These are phyloP conservation scores for Dryocosmus kuriphilus DNA, from an alignment of 2,888 invertebrate species.

Conservation along the genomic window DNA sequence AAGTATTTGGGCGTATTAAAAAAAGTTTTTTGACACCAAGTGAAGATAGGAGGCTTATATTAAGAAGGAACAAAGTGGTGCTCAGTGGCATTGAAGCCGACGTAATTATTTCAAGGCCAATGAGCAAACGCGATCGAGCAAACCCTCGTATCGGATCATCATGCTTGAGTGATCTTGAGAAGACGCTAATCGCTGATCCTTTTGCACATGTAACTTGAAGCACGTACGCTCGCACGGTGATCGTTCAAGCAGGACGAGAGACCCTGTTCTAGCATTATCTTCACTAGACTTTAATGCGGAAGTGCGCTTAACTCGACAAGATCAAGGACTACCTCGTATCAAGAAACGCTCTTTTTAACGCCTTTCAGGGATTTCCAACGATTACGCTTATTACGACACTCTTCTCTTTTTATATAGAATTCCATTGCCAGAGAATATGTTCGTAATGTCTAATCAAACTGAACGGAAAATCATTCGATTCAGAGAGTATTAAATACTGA, in stretches of 20 bases:
- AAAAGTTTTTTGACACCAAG: not conserved
- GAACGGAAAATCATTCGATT: not conserved
- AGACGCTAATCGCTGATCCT: conserved; percentile 69
- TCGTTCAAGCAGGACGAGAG: conserved; percentile 31
- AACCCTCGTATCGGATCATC: conserved; percentile 72
- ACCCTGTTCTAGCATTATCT: conserved; percentile 35
- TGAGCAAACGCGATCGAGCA: conserved; percentile 70
- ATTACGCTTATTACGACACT: not conserved
- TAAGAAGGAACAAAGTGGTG: conserved; percentile 48
- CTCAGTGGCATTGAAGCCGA: conserved; percentile 55
- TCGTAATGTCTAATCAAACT: not conserved
- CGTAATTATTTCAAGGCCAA: conserved; percentile 72
- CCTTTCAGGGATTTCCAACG: not conserved
- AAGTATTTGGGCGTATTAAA: too few relatives aligned
- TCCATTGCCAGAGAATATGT: not conserved
- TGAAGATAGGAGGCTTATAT: not conserved
- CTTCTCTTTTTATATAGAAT: not conserved
- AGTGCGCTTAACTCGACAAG: conserved; percentile 42
- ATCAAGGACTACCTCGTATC: conserved; percentile 20
- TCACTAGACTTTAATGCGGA: conserved; percentile 41
- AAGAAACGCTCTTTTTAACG: conserved; percentile 30
- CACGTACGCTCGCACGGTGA: conserved; percentile 17
- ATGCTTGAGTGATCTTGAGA: conserved; percentile 72
- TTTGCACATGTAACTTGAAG: conserved; percentile 56
- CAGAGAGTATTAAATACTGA: not conserved